These are phyloP conservation scores for Saguinus midas DNA, from an alignment of 2,113 vertebrate genomes.

Conservation along the genomic window DNA sequence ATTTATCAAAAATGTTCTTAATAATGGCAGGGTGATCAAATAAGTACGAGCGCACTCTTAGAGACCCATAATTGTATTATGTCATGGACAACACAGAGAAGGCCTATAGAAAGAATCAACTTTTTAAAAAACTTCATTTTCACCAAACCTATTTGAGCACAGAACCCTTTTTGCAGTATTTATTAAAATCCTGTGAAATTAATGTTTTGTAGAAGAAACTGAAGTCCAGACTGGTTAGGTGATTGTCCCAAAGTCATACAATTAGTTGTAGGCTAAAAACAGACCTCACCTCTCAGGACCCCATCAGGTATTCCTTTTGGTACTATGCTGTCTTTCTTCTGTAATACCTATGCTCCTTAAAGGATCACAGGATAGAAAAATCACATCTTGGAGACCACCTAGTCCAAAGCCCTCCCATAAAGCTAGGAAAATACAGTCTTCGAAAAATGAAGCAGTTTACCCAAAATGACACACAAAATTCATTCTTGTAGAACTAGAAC, in stretches of 20 bases:
- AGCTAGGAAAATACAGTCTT: not conserved
- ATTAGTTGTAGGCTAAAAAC: not conserved
- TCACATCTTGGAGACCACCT: not conserved
- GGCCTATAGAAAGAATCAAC: not conserved
- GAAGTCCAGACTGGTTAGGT: not conserved
- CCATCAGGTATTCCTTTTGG: not conserved
- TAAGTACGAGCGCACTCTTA: not conserved
- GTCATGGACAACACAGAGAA: not conserved
- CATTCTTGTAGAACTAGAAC: not conserved
- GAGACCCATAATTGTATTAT: not conserved
- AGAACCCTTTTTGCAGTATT: not conserved
- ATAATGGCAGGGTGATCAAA: not conserved
- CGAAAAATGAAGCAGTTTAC: not conserved
- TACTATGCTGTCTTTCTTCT: not conserved
- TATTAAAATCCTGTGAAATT: constrained; percentile 32
- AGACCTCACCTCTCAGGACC: not conserved
- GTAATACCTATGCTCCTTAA: not conserved
- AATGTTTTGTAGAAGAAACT: not conserved
- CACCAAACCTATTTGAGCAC: not conserved
- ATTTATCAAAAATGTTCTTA: not conserved
- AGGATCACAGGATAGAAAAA: not conserved
- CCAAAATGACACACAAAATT: not conserved
- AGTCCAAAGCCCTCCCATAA: not conserved
- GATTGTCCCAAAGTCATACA: not conserved
- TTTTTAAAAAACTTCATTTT: not conserved